Percentiles rank a stretch among this genome's conserved stretches.
These are phyloP conservation scores for Syrphus vitripennis DNA, from an alignment of 2,888 invertebrate genomes.

Conservation along the genomic window DNA sequence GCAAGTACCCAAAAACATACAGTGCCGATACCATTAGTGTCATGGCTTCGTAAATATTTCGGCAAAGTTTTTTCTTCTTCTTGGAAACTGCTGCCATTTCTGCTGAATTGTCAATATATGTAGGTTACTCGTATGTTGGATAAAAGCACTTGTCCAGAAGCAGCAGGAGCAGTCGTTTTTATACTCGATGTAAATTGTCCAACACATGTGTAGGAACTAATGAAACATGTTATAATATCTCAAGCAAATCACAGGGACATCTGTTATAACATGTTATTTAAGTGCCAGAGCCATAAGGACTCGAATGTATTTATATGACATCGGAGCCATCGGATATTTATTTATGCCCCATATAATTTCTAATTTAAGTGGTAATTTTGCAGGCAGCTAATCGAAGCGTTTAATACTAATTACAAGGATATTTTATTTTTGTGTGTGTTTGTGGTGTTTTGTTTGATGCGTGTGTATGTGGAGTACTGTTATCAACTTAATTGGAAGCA, in stretches of 20 bases:
- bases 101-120: background rate
- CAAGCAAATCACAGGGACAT: conserved; percentile 7
- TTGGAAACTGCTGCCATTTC: conserved; percentile 18
- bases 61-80: background rate
- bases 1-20: conserved; percentile 20
- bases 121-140: background rate
- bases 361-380: conserved; percentile 3
- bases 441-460: background rate
- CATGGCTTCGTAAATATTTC: conserved; percentile 30
- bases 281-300: background rate
- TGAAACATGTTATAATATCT: background rate
- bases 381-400: conserved; percentile 12
- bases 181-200: background rate
- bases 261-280: background rate
- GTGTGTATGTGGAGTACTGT: background rate
- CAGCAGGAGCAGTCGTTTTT: too few relatives aligned
- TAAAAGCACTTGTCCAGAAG: background rate
- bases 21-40: background rate
- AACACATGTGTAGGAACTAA: background rate
- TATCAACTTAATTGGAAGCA: conserved; percentile 42
- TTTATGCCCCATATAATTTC: conserved; percentile 15
- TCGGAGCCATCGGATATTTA: conserved; percentile 6
- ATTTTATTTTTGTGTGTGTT: background rate
- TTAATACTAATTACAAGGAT: conserved; percentile 43
- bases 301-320: background rate